Evolutionary conservation across 2,797 vertebrate species (phyloP), one percentile per base, ranked within the genome.

Genomic region (Prionace glauca): DNA sequence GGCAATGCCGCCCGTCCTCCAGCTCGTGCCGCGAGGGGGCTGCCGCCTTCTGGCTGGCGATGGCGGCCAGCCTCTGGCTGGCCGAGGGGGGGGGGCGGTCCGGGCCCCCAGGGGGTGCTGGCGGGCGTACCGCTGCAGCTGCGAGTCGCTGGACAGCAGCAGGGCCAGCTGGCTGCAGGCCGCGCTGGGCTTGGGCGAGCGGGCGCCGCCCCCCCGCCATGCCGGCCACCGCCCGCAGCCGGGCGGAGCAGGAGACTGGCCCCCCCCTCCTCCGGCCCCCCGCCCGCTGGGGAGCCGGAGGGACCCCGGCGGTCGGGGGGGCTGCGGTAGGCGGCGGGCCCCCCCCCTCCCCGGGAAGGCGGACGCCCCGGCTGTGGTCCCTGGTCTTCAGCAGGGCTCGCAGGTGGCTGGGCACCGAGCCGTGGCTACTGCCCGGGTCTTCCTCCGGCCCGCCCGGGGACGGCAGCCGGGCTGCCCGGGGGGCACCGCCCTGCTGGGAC

Each of bases 91-190:
- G 96, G 97, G 99, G n/a, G 98, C 98, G 95, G 98, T 98, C 97
- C 99, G 99, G 97, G 99, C 98, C 98, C 99, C 99, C 96, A 99
- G 97, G 95, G 99, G 98, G 41, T 99, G 99, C 97, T 99, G 99
- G 96, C 99, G 98, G 95, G 99, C 99, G 97, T 99, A 99, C 97
- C 99, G 99, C 97, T 99, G 99, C 96, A 99, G 97, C 97, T 99
- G 99, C 96, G 99, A 99, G 97, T 99, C 99, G 12, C 99, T 99
- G 65, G 99, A 99, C 74, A 99, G 98, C 95, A 99, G 98, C 81
- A 99, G 97, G n/a, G 99, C 99, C 95, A 99, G 97, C 95, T 99
- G 99, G 97, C 99, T 99, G 97, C 99, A 99, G 11, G 99, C 99
- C 72, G 99, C 98, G 14, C 99, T 99, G 96, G 99, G 99, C 96